Evolutionary conservation across 1,140 invertebrate species (phyloP).

Genomic region (Rhagoletis zephyria): DNA sequence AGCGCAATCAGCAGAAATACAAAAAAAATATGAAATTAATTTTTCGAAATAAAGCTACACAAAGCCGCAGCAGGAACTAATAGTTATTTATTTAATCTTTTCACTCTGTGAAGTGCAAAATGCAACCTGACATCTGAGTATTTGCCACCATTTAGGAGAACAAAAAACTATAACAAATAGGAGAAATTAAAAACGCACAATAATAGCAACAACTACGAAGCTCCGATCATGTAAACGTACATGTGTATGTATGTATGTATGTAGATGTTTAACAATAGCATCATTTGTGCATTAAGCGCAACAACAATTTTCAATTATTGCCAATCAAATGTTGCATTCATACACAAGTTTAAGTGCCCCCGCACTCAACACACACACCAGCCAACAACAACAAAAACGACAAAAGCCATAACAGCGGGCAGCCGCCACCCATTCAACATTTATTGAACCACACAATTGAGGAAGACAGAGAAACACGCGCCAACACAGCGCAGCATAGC

Average conservation of each 20-base stretch:
- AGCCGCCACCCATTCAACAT: background rate
- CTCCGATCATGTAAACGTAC: too few species aligned
- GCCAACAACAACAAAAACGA: background rate
- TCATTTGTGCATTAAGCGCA: conserved; percentile 32
- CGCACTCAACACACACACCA: conserved; percentile 5
- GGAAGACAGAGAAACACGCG: conserved; percentile 29
- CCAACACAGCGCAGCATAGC: background rate
- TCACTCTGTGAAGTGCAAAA: too few species aligned
- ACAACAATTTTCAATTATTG: conserved; percentile 70
- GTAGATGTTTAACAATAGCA: conserved; percentile 36
- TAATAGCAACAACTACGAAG: too few species aligned
- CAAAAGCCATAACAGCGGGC: background rate
- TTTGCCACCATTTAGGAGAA: too few species aligned
- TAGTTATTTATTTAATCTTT: too few species aligned
- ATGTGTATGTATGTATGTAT: background rate
- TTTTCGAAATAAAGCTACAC: too few species aligned
- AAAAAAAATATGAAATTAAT: too few species aligned
- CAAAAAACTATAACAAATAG: too few species aligned
- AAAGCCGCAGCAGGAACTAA: too few species aligned
- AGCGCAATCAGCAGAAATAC: too few species aligned
- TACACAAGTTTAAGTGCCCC: conserved; percentile 68
- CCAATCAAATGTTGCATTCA: conserved; percentile 73
- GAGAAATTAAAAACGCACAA: too few species aligned
- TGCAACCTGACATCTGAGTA: too few species aligned
- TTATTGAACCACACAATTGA: conserved; percentile 27